These are phyloP conservation scores for Montifringilla adamsi DNA, from an alignment of 2,113 vertebrate species.

Conservation along the genomic window DNA sequence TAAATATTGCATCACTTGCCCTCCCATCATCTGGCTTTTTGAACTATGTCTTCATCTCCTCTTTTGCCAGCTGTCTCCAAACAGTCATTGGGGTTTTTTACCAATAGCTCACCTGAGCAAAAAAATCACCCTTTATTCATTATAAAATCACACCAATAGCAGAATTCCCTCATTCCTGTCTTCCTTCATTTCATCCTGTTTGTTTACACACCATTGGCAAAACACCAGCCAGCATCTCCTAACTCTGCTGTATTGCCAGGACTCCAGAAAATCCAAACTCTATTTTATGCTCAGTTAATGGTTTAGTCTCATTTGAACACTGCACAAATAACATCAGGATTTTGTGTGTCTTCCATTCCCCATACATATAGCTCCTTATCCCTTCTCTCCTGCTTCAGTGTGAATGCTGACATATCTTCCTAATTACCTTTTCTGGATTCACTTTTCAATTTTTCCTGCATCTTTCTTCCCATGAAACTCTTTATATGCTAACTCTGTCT, in stretches of 20 bases:
- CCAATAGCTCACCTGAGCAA: neutral
- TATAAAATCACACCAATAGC: neutral
- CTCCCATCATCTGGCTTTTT: neutral
- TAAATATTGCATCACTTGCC: neutral
- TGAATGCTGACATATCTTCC: neutral
- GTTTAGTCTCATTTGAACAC: neutral
- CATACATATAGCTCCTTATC: neutral
- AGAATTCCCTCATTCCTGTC: neutral
- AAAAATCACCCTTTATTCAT: neutral
- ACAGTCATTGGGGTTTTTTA: neutral
- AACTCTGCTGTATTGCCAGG: neutral
- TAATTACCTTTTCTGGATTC: neutral
- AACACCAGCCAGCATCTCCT: neutral
- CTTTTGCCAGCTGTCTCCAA: neutral
- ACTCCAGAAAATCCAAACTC: neutral
- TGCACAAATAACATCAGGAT: rapidly evolving
- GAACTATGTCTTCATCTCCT: neutral
- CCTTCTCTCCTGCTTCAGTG: neutral
- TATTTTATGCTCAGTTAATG: rapidly evolving
- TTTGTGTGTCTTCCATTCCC: neutral
- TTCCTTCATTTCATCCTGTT: neutral
- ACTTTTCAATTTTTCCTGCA: neutral
- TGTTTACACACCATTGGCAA: neutral
- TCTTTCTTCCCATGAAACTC: neutral
- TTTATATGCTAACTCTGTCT: neutral